Base-by-base conservation (phyloP, 2,797 vertebrate genomes). In the Betta splendens region DNA sequence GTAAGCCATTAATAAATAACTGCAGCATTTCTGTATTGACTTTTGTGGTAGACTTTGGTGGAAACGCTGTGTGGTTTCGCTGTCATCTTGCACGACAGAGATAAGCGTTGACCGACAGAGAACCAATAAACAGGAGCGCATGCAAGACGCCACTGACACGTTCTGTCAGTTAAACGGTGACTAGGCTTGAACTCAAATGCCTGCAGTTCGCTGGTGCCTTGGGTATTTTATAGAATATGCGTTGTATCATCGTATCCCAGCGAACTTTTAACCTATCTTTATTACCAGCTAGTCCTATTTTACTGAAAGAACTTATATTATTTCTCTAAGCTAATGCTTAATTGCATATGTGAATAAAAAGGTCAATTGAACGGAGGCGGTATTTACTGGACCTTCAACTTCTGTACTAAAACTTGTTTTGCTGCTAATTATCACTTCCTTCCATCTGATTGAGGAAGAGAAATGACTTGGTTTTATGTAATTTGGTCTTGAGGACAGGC, bases 11-110 rank as follows among this genome's bases (percentile, higher is more conserved):
- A 20, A 4, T 57, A 21, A 39, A 38, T 36, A 35, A 49, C 17
- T 17, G 3, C 31, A 18, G 18, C 23, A 20, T 20, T 22, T 3
- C 17, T 13, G 5, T 39, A 12, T 55, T 54, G 39, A 35, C 32
- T 43, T 54, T 17, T 4, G 21, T 13, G 13, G 17, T 13, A 37
- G 5, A 17, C 36, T 39, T 40, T 1, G 52, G 17, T 7, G 16
- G 23, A 23, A 18, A 37, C 16, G 13, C 53, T 17, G 8, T 33
- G 46, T 45, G 11, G 29, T 23, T 51, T 55, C 40, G 44, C 55
- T 55, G 33, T 23, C 12, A 18, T 23, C n/a, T 44, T 48, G 17
- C 32, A 37, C 26, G 17, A 22, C 5, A 15, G 5, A 40, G 9
- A 13, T 29, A 23, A 43, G n/a, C n/a, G n/a, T n/a, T n/a, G n/a